Percentiles rank a stretch among this genome's conserved stretches.
Conservation (phyloP, 2,888 invertebrate genomes). For the Lasioglossum pauxillum region DNA sequence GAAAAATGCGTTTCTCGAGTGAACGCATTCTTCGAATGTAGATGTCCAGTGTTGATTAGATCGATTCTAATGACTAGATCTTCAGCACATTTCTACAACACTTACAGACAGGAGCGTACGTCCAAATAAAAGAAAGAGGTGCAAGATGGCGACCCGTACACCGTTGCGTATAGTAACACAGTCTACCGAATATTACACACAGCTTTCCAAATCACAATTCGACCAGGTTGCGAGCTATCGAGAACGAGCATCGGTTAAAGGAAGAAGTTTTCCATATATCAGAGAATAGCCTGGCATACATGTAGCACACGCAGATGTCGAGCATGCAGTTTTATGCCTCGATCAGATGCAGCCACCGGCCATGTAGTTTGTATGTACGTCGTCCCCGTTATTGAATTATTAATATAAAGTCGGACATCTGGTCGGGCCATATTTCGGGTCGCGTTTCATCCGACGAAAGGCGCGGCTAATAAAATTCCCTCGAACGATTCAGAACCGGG, state of each 20-base stretch:
- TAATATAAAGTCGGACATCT: slow-evolving; percentile 47
- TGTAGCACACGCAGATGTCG: slow-evolving; percentile 28
- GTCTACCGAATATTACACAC: not conserved
- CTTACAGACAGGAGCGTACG: not conserved
- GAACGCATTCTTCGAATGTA: not conserved
- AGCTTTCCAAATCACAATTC: not conserved
- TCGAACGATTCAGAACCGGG: not conserved
- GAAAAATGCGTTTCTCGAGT: not conserved
- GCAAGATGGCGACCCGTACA: not conserved
- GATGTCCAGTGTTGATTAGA: not conserved
- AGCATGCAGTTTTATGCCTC: slow-evolving; percentile 30
- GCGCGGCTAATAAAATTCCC: slow-evolving; percentile 26
- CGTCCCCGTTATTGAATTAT: slow-evolving; percentile 50
- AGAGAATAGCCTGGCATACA: not conserved
- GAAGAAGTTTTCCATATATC: slow-evolving; percentile 42
- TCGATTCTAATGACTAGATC: not conserved
- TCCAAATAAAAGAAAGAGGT: not conserved
- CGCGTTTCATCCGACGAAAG: not conserved
- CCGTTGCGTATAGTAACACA: not conserved
- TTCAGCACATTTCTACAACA: not conserved
- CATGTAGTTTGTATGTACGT: not conserved
- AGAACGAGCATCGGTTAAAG: slow-evolving; percentile 12
- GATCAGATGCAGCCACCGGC: slow-evolving; percentile 36
- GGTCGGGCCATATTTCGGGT: slow-evolving; percentile 12
- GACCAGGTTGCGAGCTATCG: not conserved